Conservation (phyloP, 2,888 invertebrate genomes). For the Platypus cylindrus region DNA sequence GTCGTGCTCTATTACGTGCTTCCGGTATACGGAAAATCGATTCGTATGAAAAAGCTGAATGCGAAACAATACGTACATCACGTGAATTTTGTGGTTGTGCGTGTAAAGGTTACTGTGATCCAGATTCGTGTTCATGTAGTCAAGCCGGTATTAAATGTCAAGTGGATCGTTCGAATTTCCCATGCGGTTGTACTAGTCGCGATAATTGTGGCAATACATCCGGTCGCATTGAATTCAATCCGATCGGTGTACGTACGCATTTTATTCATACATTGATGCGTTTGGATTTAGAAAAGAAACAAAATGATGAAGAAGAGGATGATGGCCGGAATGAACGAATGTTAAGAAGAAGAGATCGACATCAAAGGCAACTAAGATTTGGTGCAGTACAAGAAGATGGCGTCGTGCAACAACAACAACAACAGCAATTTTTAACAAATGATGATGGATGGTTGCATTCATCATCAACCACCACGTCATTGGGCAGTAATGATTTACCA, state of each 20-base stretch:
- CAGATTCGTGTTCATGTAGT: constrained; percentile 90
- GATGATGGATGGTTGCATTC: constrained; percentile 21
- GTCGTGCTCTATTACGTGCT: constrained; percentile 76
- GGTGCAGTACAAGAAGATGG: constrained; percentile 42
- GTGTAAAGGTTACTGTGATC: constrained; percentile 88
- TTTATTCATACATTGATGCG: constrained; percentile 96
- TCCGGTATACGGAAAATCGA: constrained; percentile 92
- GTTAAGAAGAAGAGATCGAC: constrained; percentile 19
- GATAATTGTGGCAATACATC: constrained; percentile 87
- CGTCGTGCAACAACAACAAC: constrained; percentile 52
- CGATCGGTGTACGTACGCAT: constrained; percentile 87
- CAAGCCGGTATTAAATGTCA: constrained; percentile 94
- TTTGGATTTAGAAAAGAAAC: constrained; percentile 75
- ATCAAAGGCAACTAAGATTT: constrained; percentile 34
- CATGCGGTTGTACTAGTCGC: constrained; percentile 90
- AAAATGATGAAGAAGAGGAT: constrained; percentile 42
- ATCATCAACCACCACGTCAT: constrained; percentile 21
- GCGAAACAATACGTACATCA: constrained; percentile 80
- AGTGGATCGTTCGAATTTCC: constrained; percentile 91
- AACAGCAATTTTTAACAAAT: constrained; percentile 53
- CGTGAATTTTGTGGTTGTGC: constrained; percentile 89
- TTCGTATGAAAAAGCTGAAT: constrained; percentile 84
- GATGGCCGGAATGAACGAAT: constrained; percentile 40
- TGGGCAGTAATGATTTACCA: background rate
- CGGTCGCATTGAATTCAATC: constrained; percentile 94